A percentile compares a stretch with the other conserved stretches of the same genome.
phyloP scores from a whole-genome alignment of 2,113 vertebrate genomes.

The Neotragus pygmaeus region DNA sequence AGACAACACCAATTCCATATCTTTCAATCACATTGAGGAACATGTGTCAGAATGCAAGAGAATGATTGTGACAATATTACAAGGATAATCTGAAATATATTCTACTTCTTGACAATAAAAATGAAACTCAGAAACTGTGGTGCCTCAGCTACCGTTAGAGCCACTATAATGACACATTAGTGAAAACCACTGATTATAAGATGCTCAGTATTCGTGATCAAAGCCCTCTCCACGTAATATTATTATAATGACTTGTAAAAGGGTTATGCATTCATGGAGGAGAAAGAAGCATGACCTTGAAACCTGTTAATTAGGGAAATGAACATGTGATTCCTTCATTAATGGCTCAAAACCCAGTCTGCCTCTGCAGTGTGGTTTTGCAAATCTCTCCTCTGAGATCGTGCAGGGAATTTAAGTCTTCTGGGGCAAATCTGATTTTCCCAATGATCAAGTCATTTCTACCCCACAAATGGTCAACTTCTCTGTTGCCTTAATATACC shows the following conservation, averaged over 20 bases:
- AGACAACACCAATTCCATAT: accelerated
- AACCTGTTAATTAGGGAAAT: background rate
- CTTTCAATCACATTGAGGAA: background rate
- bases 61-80: accelerated
- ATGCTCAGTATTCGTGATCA: background rate
- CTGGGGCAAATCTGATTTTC: background rate
- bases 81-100: background rate
- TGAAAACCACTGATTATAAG: background rate
- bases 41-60: background rate
- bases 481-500: too few relatives aligned
- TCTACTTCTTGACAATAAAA: background rate
- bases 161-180: background rate
- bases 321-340: background rate
- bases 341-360: background rate
- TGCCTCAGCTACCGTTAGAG: background rate
- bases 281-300: background rate
- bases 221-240: background rate
- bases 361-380: background rate
- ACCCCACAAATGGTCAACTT: background rate
- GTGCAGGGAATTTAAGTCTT: background rate
- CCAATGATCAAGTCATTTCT: background rate
- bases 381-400: too few relatives aligned
- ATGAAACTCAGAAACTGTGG: background rate
- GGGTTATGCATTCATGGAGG: background rate
- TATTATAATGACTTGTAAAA: background rate